phyloP scores from a whole-genome alignment of 2,797 vertebrate species.

The Picus viridis region DNA sequence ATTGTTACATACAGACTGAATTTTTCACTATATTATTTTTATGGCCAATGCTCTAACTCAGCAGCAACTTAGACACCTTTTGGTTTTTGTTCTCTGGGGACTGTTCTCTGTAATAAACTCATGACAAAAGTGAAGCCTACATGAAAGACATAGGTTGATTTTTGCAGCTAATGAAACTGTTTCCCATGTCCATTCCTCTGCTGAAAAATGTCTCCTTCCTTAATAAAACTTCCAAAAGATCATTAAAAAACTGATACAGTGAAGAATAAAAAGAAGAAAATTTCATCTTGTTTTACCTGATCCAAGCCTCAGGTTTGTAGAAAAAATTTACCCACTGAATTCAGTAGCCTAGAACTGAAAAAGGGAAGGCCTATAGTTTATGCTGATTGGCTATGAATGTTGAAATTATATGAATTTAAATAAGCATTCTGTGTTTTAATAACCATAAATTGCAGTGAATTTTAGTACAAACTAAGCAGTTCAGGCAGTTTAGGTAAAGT shows the following conservation, averaged over 20 bases:
- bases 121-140: not conserved
- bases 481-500: not conserved
- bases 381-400: not conserved
- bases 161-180: constrained; percentile 13
- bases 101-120: not conserved
- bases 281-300: not conserved
- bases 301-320: not conserved
- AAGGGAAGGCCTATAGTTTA: not conserved
- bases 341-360: not conserved
- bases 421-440: not conserved
- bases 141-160: not conserved
- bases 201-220: not conserved
- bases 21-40: constrained; percentile 61
- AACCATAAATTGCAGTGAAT: not conserved
- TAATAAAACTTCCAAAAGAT: not conserved
- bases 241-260: not conserved
- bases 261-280: not conserved
- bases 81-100: constrained; percentile 28
- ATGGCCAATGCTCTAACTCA: constrained; percentile 28
- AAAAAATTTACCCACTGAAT: not conserved
- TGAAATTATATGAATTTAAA: not conserved
- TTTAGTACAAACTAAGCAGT: not conserved
- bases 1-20: constrained; percentile 51
- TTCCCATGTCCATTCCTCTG: not conserved
- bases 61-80: constrained; percentile 39